These are phyloP conservation scores for Trissolcus japonicus DNA, from an alignment of 2,888 invertebrate genomes.

Conservation along the genomic window DNA sequence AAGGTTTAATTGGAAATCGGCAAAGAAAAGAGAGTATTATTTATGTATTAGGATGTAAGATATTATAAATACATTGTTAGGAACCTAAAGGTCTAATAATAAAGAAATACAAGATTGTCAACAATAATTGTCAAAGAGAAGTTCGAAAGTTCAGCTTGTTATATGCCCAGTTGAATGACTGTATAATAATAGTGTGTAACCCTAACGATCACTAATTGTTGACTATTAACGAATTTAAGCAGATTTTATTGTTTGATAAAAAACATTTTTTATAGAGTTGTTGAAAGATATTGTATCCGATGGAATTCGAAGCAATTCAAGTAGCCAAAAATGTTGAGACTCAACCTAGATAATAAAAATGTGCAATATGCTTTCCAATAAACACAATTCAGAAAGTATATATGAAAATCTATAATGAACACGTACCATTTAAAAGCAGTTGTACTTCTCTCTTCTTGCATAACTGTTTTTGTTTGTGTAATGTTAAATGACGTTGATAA, in stretches of 20 bases:
- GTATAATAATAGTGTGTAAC: slow-evolving; percentile 20
- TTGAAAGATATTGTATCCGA: slow-evolving; percentile 26
- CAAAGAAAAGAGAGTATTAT: slow-evolving; percentile 1
- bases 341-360: slow-evolving; percentile 2
- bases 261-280: slow-evolving; percentile 34
- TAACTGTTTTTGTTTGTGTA: slow-evolving; percentile 39
- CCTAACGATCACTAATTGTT: slow-evolving; percentile 25
- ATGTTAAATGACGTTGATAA: slow-evolving; percentile 38
- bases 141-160: slow-evolving; percentile 40
- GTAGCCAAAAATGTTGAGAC: slow-evolving; percentile 12
- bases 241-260: slow-evolving; percentile 46
- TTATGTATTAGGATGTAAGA: not conserved
- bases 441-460: slow-evolving; percentile 40
- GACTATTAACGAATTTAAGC: slow-evolving; percentile 40
- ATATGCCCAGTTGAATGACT: slow-evolving; percentile 18
- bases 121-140: slow-evolving; percentile 15
- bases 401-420: slow-evolving; percentile 14
- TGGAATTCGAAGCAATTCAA: slow-evolving; percentile 22
- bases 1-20: too few species aligned
- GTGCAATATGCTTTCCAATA: slow-evolving; percentile 18
- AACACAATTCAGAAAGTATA: slow-evolving; percentile 21
- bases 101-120: slow-evolving; percentile 11
- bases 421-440: slow-evolving; percentile 12
- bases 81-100: slow-evolving; percentile 20
- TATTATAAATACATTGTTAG: slow-evolving; percentile 7